Evolutionary conservation across 2,888 invertebrate genomes (phyloP), one percentile per base, ranked within the genome.

Genomic region (Folsomia manolachei): DNA sequence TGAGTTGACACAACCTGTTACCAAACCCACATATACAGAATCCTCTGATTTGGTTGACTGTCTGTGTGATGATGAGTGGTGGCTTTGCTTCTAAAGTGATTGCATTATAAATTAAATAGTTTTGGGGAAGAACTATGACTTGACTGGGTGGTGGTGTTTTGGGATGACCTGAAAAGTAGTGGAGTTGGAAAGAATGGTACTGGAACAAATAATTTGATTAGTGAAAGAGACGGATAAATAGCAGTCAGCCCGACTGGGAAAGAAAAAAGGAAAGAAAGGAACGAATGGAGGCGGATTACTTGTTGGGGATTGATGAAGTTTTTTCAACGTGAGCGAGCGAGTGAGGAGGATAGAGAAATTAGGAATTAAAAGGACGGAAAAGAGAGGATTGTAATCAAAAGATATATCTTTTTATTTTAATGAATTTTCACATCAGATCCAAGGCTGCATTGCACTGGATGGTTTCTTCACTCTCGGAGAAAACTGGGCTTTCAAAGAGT

Each of bases 321-420:
- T 73, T 71, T 61, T 67, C 72, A 77, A 75, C 78, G 75, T 75
- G 78, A 78, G 74, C 76, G 39, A 39, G 39, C 14, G 39, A 39
- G 39, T 39, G 39, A 39, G 78, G 74, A 78, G 76, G 76, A 76
- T 78, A 75, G 76, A 80, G 76, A 79, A 78, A 79, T 79, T 79
- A 79, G 77, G 79, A 78, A 79, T 78, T 79, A 79, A 79, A 79
- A 78, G 75, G 79, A 79, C 75, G 76, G 76, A 75, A 79, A 72
- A 78, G 78, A n/a, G n/a, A 79, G 79, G 78, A 80, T 79, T 80
- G 78, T 80, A 80, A 80, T 80, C 79, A 80, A 80, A 80, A 79
- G 79, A 79, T 80, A 80, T 79, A 80, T 80, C 80, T 80, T 80
- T 80, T 79, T 79, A 79, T 79, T 79, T 79, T 80, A 80, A 80